Base-by-base conservation (phyloP, 2,113 vertebrate genomes). In the Elephantulus edwardii region DNA sequence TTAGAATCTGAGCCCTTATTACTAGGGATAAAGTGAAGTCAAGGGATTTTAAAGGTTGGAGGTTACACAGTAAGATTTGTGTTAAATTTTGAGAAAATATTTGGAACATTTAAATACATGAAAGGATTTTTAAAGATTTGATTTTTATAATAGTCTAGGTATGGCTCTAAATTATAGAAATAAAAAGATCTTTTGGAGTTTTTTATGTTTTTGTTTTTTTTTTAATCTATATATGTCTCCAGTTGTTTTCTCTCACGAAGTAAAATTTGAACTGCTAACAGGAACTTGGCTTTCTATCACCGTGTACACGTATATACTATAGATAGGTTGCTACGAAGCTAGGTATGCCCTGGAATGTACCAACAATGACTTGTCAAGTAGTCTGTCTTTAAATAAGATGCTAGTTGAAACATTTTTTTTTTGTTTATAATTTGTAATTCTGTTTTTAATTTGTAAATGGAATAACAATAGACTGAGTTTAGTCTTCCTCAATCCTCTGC, bases 401-500 rank as follows among this genome's bases (percentile, higher is more conserved):
- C 68, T 58, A 83, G 68, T 92, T 76, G 85, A 85, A 95, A 79
- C 38, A 48, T 52, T 80, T 82, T 77, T 87, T 66, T 74, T 91
- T 88, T 81, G 75, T 93, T 94, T 95, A 93, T 90, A 62, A 58
- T 66, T 93, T 77, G 87, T 66, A 87, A 86, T 74, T 91, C 86
- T 81, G 75, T 93, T 94, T 95, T 93, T 90, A 62, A 58, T 66
- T 93, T 92, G 79, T 44, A 13, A 74, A 40, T 81, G 66, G 30
- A 82, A 95, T 95, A 95, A 83, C 90, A 86, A 90, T 64, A 88
- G 87, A 54, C 58, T 72, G 6, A 74, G 16, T 84, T 71, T 64
- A 94, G 80, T 44, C 85, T 72, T 68, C 85, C 83, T 24, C 54
- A n/a, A n/a, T n/a, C 20, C 19, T 74, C 88, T 68, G 85, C 38